These are phyloP conservation scores for Notarius quadriscutis DNA, from an alignment of 2,113 vertebrate genomes.

Conservation along the genomic window DNA sequence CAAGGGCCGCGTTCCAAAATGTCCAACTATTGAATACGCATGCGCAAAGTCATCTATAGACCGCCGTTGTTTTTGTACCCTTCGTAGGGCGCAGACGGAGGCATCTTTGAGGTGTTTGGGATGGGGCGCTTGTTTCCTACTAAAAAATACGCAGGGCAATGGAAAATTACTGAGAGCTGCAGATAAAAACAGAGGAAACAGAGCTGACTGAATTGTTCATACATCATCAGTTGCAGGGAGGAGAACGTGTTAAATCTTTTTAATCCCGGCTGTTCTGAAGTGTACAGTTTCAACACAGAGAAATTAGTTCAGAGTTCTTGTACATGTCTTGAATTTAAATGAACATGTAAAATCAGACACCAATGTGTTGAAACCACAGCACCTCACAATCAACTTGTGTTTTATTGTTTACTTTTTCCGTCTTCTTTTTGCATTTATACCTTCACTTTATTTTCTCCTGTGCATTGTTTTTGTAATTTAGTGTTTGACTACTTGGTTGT, in stretches of 20 bases:
- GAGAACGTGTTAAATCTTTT: not conserved
- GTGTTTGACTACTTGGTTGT: not conserved
- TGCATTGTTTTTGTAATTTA: not conserved
- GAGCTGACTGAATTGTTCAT: not conserved
- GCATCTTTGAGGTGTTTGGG: not conserved
- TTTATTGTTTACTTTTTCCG: not conserved
- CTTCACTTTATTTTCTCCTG: not conserved
- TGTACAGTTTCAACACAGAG: not conserved
- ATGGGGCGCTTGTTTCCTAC: not conserved
- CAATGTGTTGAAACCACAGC: not conserved
- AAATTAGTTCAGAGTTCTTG: too few relatives aligned
- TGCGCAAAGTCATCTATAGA: not conserved
- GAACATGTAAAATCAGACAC: not conserved
- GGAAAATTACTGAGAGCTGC: conserved; percentile 53
- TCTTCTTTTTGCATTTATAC: not conserved
- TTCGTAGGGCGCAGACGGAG: not conserved
- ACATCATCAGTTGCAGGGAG: conserved; percentile 23
- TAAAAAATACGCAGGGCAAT: conserved; percentile 11
- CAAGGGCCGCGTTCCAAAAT: not conserved
- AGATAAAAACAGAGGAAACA: conserved; percentile 1
- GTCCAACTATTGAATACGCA: not conserved
- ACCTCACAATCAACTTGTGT: not conserved
- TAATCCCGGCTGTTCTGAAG: not conserved
- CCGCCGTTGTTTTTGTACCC: not conserved
- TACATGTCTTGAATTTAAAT: not conserved